Base-by-base conservation (phyloP, 2,888 invertebrate genomes). In the Odontothrips loti region DNA sequence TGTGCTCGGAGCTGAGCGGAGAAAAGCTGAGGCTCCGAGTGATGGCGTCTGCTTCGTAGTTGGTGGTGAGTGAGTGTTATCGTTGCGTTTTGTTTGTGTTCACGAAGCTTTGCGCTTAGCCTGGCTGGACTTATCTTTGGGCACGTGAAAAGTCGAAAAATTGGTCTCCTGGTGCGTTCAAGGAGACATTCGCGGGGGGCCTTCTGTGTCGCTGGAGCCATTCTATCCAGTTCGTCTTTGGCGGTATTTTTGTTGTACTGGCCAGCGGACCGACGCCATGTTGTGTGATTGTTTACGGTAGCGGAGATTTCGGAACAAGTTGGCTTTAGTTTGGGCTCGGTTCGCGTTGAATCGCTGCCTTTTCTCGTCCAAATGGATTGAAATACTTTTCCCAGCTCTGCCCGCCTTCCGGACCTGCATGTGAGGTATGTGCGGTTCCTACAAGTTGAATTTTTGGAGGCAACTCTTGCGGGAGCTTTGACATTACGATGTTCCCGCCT, bases 241-340 rank as follows among this genome's bases (percentile, higher is more conserved):
- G 68, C 68, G 68, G 68, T 75, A 75, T 75, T 75, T 75, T 75
- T 75, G 68, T 75, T 75, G 68, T 75, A 27, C 68, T 75, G 68
- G 23, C 27, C 68, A 75, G 68, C 68, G 68, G 68, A 75, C 68
- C 27, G 68, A 75, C 68, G 68, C 68, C 68, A 75, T 75, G 68
- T 75, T 75, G 68, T 75, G 68, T 75, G 68, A 75, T 75, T 75
- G 68, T 75, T 75, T 75, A 75, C 68, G 68, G 68, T 75, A 75
- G 68, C 23, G 27, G 68, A 75, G 27, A 75, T 75, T 75, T 27
- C 23, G 68, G 68, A 23, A 75, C 9, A 10, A 27, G 23, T 27
- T 23, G 12, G 68, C 27, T 0, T 23, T 75, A 75, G n/a, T 75
- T 58, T 75, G 2, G 23, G 27, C 23, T 10, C 68, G 23, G 23